Evolutionary conservation across 2,888 invertebrate genomes (phyloP), one percentile per base, ranked within the genome.

Genomic region (Drosophila acutilabella): DNA sequence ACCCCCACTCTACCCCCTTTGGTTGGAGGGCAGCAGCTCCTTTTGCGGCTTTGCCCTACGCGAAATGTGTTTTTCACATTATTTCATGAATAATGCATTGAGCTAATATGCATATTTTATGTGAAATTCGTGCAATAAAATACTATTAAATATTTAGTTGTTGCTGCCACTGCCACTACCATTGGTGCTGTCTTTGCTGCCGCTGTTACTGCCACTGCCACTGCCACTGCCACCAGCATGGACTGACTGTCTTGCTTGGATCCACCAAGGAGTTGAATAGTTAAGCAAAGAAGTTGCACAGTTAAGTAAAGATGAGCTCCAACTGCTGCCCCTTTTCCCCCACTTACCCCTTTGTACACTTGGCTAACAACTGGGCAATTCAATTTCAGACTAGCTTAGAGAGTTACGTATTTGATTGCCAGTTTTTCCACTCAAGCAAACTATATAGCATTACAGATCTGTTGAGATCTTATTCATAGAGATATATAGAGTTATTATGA

Each of bases 71-170:
- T 84, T 85, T 89, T 81, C 88, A 89, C 91, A 91, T 91, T 91
- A 89, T 86, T 89, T 88, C 80, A 90, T 91, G 91, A 91, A 91
- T 91, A 84, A 91, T 91, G 91, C 90, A 91, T 91, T 89, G 80
- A 73, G 82, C 82, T 88, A 89, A 89, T 90, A 91, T 91, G 91
- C 91, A 91, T 91, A 91, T 90, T 91, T 91, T 90, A 91, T 90
- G 86, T 89, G 88, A 89, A 91, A 86, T 90, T 91, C 90, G 87
- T 91, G 91, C 90, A 91, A 91, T 90, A 90, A 91, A 91, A 91
- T 91, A 89, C 89, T 90, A 91, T 91, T 91, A 91, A 91, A 91
- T 91, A 91, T 91, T 91, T 90, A 91, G 89, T 91, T 90, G 82
- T 83, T 80, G 74, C 61, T 71, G 65, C 57, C 58, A 30, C 40